phyloP scores from a whole-genome alignment of 2,113 vertebrate species.

The Podarcis muralis region DNA sequence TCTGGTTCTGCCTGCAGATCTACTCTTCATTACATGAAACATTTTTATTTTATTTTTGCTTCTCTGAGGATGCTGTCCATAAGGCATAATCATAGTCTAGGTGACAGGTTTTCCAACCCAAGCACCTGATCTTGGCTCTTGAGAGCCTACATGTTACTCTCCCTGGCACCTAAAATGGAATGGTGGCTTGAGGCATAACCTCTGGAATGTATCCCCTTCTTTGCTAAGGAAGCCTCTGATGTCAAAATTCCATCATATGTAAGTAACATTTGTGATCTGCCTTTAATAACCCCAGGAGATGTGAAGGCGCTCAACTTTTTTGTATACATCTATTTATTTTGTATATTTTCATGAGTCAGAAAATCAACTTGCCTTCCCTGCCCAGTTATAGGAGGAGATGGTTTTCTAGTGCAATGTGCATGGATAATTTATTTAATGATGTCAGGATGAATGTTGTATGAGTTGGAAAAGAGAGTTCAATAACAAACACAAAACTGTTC shows the following conservation, averaged over 20 bases:
- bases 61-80: background rate
- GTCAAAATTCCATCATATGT: background rate
- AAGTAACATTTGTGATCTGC: background rate
- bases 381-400: background rate
- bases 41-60: background rate
- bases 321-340: constrained; percentile 56
- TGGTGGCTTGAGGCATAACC: background rate
- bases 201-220: background rate
- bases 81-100: background rate
- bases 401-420: background rate
- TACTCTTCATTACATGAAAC: background rate
- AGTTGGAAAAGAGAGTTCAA: background rate
- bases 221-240: background rate
- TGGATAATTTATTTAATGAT: background rate
- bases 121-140: background rate
- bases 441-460: background rate
- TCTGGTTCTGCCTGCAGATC: background rate
- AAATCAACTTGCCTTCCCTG: background rate
- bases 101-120: background rate
- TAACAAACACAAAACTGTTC: background rate
- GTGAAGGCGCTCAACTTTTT: constrained; percentile 23
- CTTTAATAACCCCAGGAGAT: background rate
- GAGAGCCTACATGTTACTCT: background rate
- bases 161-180: background rate
- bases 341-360: constrained; percentile 30